phyloP scores from a whole-genome alignment of 1,140 invertebrate species.

The Brachionus asplanchnoidis region DNA sequence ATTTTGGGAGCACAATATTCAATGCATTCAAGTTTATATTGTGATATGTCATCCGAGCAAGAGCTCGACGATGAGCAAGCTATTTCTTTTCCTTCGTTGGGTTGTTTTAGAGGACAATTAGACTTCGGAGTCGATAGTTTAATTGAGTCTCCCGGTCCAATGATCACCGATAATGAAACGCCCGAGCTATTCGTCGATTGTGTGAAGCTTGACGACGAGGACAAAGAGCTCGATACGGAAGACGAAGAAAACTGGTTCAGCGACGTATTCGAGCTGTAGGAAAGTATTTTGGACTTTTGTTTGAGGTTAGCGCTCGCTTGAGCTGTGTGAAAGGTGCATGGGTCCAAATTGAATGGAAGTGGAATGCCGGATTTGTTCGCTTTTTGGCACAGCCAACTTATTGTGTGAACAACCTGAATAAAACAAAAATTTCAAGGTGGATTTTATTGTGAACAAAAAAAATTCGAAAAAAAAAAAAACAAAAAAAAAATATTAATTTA shows the following conservation, averaged over 20 bases:
- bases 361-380: conserved; percentile 22
- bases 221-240: not conserved
- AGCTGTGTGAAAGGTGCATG: not conserved
- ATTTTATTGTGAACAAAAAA: too few relatives aligned
- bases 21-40: conserved; percentile 15
- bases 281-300: not conserved
- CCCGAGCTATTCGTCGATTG: not conserved
- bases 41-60: conserved; percentile 14
- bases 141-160: conserved; percentile 9
- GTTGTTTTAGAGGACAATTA: not conserved
- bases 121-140: conserved; percentile 4
- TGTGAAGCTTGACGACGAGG: conserved; percentile 7
- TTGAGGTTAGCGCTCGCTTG: not conserved
- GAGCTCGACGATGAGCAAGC: conserved; percentile 19
- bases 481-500: not conserved
- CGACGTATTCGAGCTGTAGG: conserved; percentile 7
- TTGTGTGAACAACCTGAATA: conserved; percentile 24
- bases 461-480: not conserved
- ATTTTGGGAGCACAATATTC: not conserved
- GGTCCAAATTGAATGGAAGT: not conserved
- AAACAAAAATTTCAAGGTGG: not conserved
- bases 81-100: not conserved
- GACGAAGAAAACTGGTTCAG: conserved; percentile 6
- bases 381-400: not conserved
- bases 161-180: not conserved